Evolutionary conservation across 1,140 invertebrate species (phyloP).

Genomic region (Venturia canescens): DNA sequence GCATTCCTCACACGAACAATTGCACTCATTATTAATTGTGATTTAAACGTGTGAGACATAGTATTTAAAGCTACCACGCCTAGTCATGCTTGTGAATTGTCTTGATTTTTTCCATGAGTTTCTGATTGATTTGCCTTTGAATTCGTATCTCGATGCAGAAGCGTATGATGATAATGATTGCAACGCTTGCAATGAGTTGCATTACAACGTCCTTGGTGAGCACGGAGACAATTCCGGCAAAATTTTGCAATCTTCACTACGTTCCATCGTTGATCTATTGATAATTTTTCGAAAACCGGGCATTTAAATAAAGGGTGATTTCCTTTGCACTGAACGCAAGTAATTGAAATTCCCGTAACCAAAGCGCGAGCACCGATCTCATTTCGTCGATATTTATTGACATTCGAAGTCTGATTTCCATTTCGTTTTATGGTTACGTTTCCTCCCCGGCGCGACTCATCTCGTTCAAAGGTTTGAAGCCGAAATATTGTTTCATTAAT

Average conservation of each 20-base stretch:
- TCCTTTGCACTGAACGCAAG: conserved; percentile 42
- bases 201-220: conserved; percentile 19
- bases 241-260: conserved; percentile 29
- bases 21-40: conserved; percentile 50
- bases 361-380: conserved; percentile 34
- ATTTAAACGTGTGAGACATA: conserved; percentile 27
- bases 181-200: conserved; percentile 44
- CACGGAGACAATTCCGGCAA: conserved; percentile 50
- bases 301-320: conserved; percentile 36
- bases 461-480: conserved; percentile 10
- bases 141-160: not conserved
- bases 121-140: not conserved
- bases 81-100: conserved; percentile 9
- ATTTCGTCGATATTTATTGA: conserved; percentile 34
- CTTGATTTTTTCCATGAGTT: conserved; percentile 2
- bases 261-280: conserved; percentile 29
- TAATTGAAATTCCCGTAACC: conserved; percentile 1
- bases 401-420: conserved; percentile 12
- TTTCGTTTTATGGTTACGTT: not conserved
- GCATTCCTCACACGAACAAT: conserved; percentile 37
- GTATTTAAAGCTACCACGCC: conserved; percentile 24
- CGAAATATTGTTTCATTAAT: conserved; percentile 29
- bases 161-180: conserved; percentile 32
- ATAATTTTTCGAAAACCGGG: conserved; percentile 41
- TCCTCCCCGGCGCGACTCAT: conserved; percentile 5